These are phyloP conservation scores for Ochlodes sylvanus DNA, from an alignment of 2,888 invertebrate species.

Conservation along the genomic window DNA sequence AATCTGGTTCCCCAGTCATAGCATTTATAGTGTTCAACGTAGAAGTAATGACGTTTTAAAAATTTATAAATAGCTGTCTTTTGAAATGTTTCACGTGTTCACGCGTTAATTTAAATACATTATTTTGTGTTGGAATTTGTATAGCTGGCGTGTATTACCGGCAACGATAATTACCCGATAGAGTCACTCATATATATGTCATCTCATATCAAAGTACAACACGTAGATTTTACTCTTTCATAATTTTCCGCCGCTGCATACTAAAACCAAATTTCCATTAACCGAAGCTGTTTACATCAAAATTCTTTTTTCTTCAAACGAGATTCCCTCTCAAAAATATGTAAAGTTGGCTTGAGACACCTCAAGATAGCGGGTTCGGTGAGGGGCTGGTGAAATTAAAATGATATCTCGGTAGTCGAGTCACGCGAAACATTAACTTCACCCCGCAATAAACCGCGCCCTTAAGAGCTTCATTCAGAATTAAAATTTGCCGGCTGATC, in stretches of 20 bases:
- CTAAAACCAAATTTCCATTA: slow-evolving; percentile 77
- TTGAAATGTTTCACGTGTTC: too few relatives aligned
- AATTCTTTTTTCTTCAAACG: slow-evolving; percentile 80
- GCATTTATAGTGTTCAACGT: slow-evolving; percentile 19
- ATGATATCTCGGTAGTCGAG: slow-evolving; percentile 81
- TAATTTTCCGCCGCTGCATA: slow-evolving; percentile 68
- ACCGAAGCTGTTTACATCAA: slow-evolving; percentile 71
- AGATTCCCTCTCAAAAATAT: slow-evolving; percentile 80
- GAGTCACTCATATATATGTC: neutral
- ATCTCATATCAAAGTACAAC: slow-evolving; percentile 6
- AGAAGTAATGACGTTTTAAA: slow-evolving; percentile 23
- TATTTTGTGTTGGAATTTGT: too few relatives aligned
- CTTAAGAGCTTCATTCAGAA: slow-evolving; percentile 79
- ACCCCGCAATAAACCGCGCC: slow-evolving; percentile 78
- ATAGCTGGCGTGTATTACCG: too few relatives aligned
- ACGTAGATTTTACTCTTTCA: slow-evolving; percentile 26
- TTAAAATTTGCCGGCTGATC: slow-evolving; percentile 83
- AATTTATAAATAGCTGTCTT: slow-evolving; percentile 5
- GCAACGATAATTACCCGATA: neutral
- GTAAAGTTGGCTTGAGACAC: slow-evolving; percentile 72
- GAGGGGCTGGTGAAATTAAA: slow-evolving; percentile 78
- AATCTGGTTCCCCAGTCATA: slow-evolving; percentile 42
- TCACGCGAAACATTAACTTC: slow-evolving; percentile 83
- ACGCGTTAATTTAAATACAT: too few relatives aligned
- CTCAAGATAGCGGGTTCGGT: slow-evolving; percentile 55